Evolutionary conservation across 2,888 invertebrate genomes (phyloP), one percentile per base, ranked within the genome.

Genomic region (Tethea ocularis): DNA sequence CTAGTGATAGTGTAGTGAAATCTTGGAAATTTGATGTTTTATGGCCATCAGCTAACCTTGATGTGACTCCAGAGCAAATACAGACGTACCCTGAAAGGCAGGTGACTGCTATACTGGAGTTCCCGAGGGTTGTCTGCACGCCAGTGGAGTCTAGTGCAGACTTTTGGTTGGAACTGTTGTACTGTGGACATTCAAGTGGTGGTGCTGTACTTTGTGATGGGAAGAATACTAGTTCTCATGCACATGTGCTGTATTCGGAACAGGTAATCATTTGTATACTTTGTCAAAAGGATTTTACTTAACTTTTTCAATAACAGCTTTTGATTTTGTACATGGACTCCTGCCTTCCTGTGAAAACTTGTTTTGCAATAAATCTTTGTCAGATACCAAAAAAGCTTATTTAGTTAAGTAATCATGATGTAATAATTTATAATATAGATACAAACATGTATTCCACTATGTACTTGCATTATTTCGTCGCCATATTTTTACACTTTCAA

Each of bases 21-120:
- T 90, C 94, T 2, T 93, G 94, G 87, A 94, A 95, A 61, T 93
- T 97, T 74, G 97, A 97, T 74, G 97, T 97, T 7, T 94, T 96
- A 85, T 97, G 97, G 97, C 97, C 97, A 7, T 94, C 94, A 61
- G 96, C 97, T 0, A 94, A 94, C 63, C 84, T 97, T 70, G 94
- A 95, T 57, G 93, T 97, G 56, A 96, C 95, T 60, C 96, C 97
- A 4, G 96, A 96, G 74, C 95, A 95, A 72, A 95, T 97, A 57
- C 95, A 95, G 74, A 97, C 97, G 55, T 97, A 97, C 86, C 97
- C 97, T 5, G 96, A 95, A 78, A 91, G 94, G 62, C 95, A 96
- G 29, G 96, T 97, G 65, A 95, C 94, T 69, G 96, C 96, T 0
- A 95, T 95, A 4, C 81, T 97, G 67, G 95, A 96, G 80, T 97